Evolutionary conservation across 2,113 vertebrate species (phyloP).

Genomic region (Syngnathus floridae): DNA sequence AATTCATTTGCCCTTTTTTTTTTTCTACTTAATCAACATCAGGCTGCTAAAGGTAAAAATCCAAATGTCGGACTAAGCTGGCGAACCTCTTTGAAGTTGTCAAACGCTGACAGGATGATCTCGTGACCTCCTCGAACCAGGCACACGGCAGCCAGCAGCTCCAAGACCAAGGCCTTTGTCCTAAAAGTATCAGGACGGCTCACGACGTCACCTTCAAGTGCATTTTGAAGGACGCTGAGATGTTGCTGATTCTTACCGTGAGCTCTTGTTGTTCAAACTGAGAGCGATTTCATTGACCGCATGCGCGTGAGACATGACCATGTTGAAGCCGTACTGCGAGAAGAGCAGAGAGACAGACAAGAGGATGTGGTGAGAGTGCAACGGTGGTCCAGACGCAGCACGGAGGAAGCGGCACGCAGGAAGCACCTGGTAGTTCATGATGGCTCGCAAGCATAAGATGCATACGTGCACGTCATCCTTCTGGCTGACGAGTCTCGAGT

Average conservation of each 20-base stretch:
- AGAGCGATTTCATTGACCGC: slow-evolving; percentile 97
- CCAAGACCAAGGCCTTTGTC: slow-evolving; percentile 93
- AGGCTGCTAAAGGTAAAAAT: background rate
- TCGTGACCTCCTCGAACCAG: slow-evolving; percentile 94
- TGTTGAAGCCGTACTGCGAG: slow-evolving; percentile 91
- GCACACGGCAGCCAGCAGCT: slow-evolving; percentile 93
- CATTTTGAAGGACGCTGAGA: too few relatives aligned
- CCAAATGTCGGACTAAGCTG: background rate
- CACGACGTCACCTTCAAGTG: background rate
- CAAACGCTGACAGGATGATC: slow-evolving; percentile 95
- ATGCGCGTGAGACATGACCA: slow-evolving; percentile 96
- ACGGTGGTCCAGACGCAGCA: background rate
- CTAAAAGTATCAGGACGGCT: slow-evolving; percentile 57
- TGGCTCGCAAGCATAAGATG: slow-evolving; percentile 93
- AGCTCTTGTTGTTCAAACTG: slow-evolving; percentile 96
- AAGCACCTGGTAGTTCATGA: slow-evolving; percentile 96
- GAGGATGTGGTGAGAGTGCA: slow-evolving; percentile 49
- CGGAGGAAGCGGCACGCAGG: slow-evolving; percentile 6
- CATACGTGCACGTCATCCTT: slow-evolving; percentile 97
- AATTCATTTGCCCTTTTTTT: background rate
- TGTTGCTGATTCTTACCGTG: slow-evolving; percentile 71
- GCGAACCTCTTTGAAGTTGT: slow-evolving; percentile 94
- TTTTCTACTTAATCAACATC: background rate
- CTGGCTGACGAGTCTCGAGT: slow-evolving; percentile 91
- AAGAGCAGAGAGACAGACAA: slow-evolving; percentile 34